Evolutionary conservation across 1,140 invertebrate genomes (phyloP).

Genomic region (Pachypsylla venusta): DNA sequence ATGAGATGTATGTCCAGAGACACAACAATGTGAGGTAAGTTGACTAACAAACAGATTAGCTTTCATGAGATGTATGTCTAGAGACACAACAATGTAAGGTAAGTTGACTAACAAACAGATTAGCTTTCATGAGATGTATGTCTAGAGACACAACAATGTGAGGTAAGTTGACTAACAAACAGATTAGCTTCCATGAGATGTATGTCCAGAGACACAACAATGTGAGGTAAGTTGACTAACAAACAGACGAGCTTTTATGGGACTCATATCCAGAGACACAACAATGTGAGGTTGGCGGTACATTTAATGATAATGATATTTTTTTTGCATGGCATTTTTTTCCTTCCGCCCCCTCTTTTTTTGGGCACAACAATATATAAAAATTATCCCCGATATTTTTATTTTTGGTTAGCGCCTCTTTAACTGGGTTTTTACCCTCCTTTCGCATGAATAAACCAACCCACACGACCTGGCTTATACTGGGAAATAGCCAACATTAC

Average conservation of each 20-base stretch:
- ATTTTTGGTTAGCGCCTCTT: no score
- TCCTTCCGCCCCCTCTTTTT: no score
- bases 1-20: constrained; percentile 94
- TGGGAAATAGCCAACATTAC: no score
- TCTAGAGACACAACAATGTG: constrained; percentile 93
- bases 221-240: constrained; percentile 66
- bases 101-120: constrained; percentile 50
- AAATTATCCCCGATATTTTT: no score
- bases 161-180: constrained; percentile 56
- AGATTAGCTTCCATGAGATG: constrained; percentile 84
- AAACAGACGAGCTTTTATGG: constrained; percentile 79
- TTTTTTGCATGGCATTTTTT: no score
- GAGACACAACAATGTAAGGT: constrained; percentile 90
- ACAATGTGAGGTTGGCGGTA: constrained; percentile 81
- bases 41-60: constrained; percentile 52
- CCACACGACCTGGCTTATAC: no score
- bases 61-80: constrained; percentile 97
- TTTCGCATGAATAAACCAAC: no score
- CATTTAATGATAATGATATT: no score
- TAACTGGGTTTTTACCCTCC: no score
- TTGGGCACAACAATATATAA: no score
- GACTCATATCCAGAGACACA: constrained; percentile 93
- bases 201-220: constrained; percentile 96
- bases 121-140: constrained; percentile 91
- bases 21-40: constrained; percentile 86